These are phyloP conservation scores for Rutilus rutilus DNA, from an alignment of 2,113 vertebrate genomes.

Conservation along the genomic window DNA sequence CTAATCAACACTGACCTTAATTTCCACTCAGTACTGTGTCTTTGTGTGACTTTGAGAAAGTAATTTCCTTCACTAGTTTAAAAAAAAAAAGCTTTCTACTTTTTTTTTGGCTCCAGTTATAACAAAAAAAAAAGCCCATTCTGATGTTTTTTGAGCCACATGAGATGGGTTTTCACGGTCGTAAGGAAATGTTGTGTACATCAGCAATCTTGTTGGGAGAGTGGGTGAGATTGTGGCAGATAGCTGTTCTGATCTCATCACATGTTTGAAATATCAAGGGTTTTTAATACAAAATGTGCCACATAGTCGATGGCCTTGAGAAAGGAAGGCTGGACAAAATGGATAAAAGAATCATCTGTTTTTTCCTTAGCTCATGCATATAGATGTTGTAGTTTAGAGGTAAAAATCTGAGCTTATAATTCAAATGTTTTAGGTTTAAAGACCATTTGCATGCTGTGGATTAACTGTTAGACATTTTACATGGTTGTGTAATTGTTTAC, in stretches of 20 bases:
- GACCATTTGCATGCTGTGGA: background rate
- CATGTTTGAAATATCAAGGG: background rate
- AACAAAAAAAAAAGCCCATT: background rate
- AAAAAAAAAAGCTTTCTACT: background rate
- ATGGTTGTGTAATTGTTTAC: too few relatives aligned
- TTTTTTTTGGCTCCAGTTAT: background rate
- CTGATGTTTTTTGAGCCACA: background rate
- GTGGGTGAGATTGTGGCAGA: constrained; percentile 14
- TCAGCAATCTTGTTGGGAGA: constrained; percentile 22
- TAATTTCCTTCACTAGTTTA: background rate
- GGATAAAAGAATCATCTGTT: background rate
- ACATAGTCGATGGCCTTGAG: constrained; percentile 8
- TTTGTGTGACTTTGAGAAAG: constrained; percentile 22
- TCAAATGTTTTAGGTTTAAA: background rate
- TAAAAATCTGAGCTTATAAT: background rate
- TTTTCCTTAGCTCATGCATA: background rate
- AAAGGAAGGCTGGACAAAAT: background rate
- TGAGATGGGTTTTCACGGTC: constrained; percentile 14
- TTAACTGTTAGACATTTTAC: background rate
- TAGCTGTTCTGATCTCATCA: constrained; percentile 8
- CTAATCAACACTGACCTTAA: background rate
- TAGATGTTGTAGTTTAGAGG: background rate
- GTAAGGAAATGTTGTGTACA: constrained; percentile 34
- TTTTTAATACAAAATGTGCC: constrained; percentile 16
- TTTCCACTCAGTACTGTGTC: background rate